These are phyloP conservation scores for Pterocles burchelli DNA, from an alignment of 2,113 vertebrate genomes.

Conservation along the genomic window DNA sequence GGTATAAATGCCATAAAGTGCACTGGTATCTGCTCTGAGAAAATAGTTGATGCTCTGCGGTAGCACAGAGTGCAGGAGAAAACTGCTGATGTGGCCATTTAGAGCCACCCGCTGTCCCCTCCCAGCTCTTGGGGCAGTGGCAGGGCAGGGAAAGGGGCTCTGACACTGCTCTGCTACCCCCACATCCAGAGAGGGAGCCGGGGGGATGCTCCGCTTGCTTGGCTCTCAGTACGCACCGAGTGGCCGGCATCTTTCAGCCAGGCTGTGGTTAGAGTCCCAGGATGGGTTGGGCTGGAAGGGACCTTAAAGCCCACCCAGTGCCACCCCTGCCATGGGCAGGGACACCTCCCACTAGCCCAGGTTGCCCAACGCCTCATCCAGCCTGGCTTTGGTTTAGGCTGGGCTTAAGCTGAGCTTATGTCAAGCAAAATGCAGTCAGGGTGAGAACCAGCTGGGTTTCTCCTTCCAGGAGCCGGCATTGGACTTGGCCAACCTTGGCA, in stretches of 20 bases:
- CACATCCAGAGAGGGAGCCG: neutral
- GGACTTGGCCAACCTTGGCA: constrained; percentile 58
- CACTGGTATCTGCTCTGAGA: fast-evolving
- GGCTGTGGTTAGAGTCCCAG: too few relatives aligned
- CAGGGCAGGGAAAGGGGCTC: neutral
- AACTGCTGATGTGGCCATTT: fast-evolving
- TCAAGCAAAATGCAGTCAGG: neutral
- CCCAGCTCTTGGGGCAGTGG: neutral
- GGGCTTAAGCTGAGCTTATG: neutral
- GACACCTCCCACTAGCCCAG: too few relatives aligned
- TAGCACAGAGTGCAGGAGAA: too few relatives aligned
- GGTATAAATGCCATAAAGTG: fast-evolving
- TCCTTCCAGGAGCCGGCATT: constrained; percentile 20
- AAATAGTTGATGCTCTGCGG: fast-evolving
- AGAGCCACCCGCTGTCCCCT: fast-evolving
- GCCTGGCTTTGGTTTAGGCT: too few relatives aligned
- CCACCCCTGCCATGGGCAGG: too few relatives aligned
- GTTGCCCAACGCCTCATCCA: too few relatives aligned
- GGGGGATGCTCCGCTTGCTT: neutral
- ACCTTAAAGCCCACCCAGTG: too few relatives aligned
- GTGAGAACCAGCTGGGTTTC: neutral
- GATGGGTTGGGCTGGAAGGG: too few relatives aligned
- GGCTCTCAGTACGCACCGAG: neutral
- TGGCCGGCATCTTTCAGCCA: fast-evolving
- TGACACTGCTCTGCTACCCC: fast-evolving